phyloP scores from a whole-genome alignment of 2,797 vertebrate species.

The Gouania willdenowi region DNA sequence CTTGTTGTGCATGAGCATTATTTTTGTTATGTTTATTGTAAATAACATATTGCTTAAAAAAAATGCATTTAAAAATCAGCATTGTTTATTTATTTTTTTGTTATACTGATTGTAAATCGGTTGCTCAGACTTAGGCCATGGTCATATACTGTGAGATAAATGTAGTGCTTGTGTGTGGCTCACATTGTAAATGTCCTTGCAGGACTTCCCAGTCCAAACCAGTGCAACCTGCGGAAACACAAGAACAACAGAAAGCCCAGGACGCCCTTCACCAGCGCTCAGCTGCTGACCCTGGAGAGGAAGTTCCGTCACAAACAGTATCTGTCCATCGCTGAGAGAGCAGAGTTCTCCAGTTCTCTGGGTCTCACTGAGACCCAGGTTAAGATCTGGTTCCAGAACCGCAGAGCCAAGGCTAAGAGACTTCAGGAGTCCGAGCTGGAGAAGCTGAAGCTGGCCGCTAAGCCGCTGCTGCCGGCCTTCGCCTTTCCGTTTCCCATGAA shows the following conservation, averaged over 20 bases:
- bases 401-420: constrained; percentile 83
- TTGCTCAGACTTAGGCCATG: too few species aligned
- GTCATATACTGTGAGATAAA: too few species aligned
- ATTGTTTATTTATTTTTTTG: too few species aligned
- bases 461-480: constrained; percentile 78
- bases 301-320: constrained; percentile 87
- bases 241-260: constrained; percentile 86
- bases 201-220: constrained; percentile 77
- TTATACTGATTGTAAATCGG: too few species aligned
- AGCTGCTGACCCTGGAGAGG: constrained; percentile 82
- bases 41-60: too few species aligned
- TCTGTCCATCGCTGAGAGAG: constrained; percentile 83
- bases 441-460: constrained; percentile 77
- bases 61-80: too few species aligned
- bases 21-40: too few species aligned
- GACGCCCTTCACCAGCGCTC: constrained; percentile 82
- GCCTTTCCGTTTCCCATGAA: constrained; percentile 78
- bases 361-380: constrained; percentile 85
- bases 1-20: too few species aligned
- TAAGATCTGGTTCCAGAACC: constrained; percentile 88
- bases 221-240: constrained; percentile 82
- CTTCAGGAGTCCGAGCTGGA: constrained; percentile 84
- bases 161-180: too few species aligned
- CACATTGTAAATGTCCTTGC: constrained; percentile 22
- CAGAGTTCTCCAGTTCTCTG: constrained; percentile 81